Conservation (phyloP, 2,113 vertebrate genomes). For the Mustelus asterias region DNA sequence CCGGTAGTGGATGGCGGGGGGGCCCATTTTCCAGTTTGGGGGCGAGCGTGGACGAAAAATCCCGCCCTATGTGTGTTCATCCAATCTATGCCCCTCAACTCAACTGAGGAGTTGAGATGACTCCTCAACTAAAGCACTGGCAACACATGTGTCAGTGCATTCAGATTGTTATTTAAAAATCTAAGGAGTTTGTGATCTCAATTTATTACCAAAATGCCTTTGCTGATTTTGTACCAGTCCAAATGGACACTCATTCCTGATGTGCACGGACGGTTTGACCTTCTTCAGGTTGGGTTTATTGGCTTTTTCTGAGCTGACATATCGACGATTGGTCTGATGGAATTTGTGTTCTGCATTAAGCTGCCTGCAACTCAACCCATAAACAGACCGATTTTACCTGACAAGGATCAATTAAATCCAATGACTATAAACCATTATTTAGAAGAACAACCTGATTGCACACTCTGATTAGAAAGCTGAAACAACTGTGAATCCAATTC, state of each 20-base stretch:
- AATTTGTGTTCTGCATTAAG: not conserved
- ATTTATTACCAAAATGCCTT: not conserved
- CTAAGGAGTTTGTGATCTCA: not conserved
- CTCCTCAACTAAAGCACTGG: not conserved
- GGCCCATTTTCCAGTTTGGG: too few relatives aligned
- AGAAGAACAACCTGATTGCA: not conserved
- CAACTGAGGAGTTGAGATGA: too few relatives aligned
- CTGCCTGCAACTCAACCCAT: not conserved
- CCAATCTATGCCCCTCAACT: too few relatives aligned
- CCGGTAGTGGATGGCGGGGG: too few relatives aligned
- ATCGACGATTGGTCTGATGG: not conserved
- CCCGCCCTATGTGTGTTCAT: too few relatives aligned
- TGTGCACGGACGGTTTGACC: not conserved
- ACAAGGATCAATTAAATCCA: not conserved
- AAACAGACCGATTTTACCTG: not conserved
- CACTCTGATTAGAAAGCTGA: not conserved
- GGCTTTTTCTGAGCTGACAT: not conserved
- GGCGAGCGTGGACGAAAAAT: too few relatives aligned
- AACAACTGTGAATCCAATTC: not conserved
- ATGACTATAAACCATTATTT: not conserved
- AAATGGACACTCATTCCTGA: not conserved
- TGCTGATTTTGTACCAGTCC: not conserved
- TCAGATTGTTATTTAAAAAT: not conserved
- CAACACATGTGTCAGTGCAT: not conserved
- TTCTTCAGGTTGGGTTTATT: not conserved